Base-by-base conservation (phyloP, 1,140 invertebrate species). In the Camponotus pennsylvanicus region DNA sequence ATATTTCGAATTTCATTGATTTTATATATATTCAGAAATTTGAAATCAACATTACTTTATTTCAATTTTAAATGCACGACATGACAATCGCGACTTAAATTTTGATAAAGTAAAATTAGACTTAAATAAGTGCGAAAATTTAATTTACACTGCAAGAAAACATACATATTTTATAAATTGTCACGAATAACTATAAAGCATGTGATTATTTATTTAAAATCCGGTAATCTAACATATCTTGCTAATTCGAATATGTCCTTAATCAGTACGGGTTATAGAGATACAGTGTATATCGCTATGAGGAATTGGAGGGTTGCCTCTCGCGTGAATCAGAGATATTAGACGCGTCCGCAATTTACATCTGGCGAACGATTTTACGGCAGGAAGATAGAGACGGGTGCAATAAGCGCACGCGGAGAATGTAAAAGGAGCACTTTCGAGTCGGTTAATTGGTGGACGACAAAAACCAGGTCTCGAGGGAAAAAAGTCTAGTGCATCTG, bases 221-320 rank as follows among this genome's bases (percentile, higher is more conserved):
- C 2, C 55, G 40, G 8, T 34, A 34, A 52, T 71, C 45, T 18
- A 11, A n/a, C 4, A 15, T 13, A 5, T 57, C 9, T 21, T 57
- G 32, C 45, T 73, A 73, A 73, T 55, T 49, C 40, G 55, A 61
- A 59, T 71, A 34, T 9, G 40, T 8, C 52, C 78, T 61, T 73
- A 83, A 83, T 83, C 40, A 75, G 55, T 27, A 61, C 55, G 55
- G 55, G 8, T 83, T 83, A 75, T 75, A 83, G 69, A 83, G 40
- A 83, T 57, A 27, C 63, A n/a, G 63, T 6, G 45, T n/a, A 52
- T 45, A 82, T 82, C 79, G 57, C 66, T 34, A 32, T 37, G 27
- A 57, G 55, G 55, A 73, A 75, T 73, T 40, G 32, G 37, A 27
- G 69, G 21, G 18, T 73, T 73, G n/a, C 67, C 21, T 83, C 55